Evolutionary conservation across 2,888 invertebrate genomes (phyloP).

Genomic region (Aporophyla nigra): DNA sequence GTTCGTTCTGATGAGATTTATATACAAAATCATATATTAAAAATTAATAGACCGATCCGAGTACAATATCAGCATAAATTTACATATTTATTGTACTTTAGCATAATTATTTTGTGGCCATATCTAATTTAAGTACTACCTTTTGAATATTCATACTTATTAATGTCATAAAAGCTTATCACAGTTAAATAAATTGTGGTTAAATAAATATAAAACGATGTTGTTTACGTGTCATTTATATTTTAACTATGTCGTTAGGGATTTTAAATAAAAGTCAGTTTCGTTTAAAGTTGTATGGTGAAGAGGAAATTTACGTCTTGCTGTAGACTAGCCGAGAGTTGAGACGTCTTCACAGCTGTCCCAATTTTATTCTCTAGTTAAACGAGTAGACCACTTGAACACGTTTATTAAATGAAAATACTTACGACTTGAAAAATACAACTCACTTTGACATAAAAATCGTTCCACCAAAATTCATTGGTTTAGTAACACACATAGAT

Average conservation of each 20-base stretch:
- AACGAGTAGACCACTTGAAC: not conserved
- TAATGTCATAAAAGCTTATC: conserved; percentile 57
- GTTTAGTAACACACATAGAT: no score
- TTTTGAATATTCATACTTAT: conserved; percentile 70
- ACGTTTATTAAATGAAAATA: not conserved
- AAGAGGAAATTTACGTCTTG: not conserved
- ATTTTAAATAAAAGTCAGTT: conserved; percentile 29
- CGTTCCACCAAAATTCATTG: not conserved
- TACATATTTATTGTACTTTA: conserved; percentile 80
- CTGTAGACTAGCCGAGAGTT: no score
- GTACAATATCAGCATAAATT: conserved; percentile 80
- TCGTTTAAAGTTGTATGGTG: not conserved
- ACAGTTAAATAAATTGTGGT: conserved; percentile 46
- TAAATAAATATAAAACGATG: conserved; percentile 54
- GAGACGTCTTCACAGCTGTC: no score
- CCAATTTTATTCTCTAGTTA: no score
- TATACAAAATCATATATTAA: conserved; percentile 67
- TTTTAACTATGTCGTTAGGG: conserved; percentile 34
- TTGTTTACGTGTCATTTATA: conserved; percentile 47
- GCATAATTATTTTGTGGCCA: conserved; percentile 72
- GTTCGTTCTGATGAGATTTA: conserved; percentile 56
- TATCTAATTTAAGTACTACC: conserved; percentile 65
- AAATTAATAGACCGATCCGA: conserved; percentile 65
- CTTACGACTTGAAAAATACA: not conserved
- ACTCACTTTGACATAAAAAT: not conserved